Evolutionary conservation across 92 coral and sea anemone genomes (phyloP).

Genomic region (Porites cylindrica): DNA sequence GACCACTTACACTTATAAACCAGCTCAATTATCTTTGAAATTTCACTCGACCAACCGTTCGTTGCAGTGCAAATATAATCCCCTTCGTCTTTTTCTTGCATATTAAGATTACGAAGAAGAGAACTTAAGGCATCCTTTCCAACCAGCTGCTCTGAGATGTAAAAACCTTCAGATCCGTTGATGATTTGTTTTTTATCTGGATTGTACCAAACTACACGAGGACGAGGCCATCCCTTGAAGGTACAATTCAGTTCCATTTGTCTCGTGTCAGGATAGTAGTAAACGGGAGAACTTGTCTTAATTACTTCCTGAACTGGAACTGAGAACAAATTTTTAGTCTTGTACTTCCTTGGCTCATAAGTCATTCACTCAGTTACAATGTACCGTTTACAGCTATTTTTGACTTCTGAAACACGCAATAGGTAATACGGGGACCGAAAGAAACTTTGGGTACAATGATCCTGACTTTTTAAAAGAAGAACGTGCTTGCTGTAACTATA

Average conservation of each 20-base stretch:
- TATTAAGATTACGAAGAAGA: background rate
- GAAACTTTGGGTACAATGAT: no score
- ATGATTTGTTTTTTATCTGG: background rate
- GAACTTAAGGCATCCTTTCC: background rate
- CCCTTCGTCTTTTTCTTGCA: background rate
- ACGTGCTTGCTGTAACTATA: no score
- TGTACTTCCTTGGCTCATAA: no score
- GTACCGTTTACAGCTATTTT: no score
- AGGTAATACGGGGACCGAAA: no score
- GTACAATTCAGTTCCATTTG: background rate
- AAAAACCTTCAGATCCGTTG: conserved; percentile 8
- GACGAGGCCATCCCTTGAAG: conserved; percentile 8
- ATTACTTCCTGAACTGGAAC: background rate
- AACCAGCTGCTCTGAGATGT: background rate
- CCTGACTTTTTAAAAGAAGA: no score
- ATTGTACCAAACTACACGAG: background rate
- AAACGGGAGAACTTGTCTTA: background rate
- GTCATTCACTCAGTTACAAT: no score
- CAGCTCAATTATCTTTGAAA: background rate
- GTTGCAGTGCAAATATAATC: background rate
- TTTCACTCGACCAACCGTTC: background rate
- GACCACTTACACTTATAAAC: background rate
- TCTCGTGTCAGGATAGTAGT: no score
- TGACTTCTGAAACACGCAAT: no score
- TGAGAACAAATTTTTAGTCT: background rate